Evolutionary conservation across 2,113 vertebrate genomes (phyloP), one percentile per base, ranked within the genome.

Genomic region (Tringa solitaria): DNA sequence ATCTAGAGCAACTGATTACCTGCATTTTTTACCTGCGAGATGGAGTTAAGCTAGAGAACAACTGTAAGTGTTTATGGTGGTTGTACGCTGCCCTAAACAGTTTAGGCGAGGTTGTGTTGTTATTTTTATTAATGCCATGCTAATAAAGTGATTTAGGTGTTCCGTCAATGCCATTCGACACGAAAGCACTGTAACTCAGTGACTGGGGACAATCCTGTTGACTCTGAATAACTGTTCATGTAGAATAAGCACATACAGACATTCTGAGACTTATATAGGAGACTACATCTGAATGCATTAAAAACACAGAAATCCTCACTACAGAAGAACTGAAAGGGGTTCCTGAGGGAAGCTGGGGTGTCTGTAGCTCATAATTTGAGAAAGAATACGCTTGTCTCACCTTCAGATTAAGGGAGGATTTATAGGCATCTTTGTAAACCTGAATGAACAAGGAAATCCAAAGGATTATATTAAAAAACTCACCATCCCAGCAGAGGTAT

Each of bases 391-490:
- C 43, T 77, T 69, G 30, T 67, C 41, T 56, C 79, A 89, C 73
- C 32, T 92, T 83, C 75, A 91, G 76, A 89, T 90, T 94, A 93
- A 75, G 10, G 64, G 12, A 92, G 5, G 33, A 83, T 90, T 94
- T 92, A 92, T 53, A 89, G 73, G 45, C 56, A 64, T 57, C 33
- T 94, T 87, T 87, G 60, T 75, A 59, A 89, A 86, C 37, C 33
- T 64, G 74, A 95, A 75, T 45, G 59, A 87, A 87, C 45, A 80
- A 35, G 48, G 86, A 94, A 95, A 96, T 93, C 85, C 60, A 89
- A 79, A 89, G 79, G 70, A 69, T 80, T 95, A 85, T 53, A 75
- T 64, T 73, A 64, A 95, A 95, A 89, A 90, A 35, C 8, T 75
- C 59, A 90, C 74, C 13, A 64, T 93, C 50, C 57, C 72, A 83